phyloP scores from a whole-genome alignment of 2,888 invertebrate genomes.

The Drosophila quinaria region DNA sequence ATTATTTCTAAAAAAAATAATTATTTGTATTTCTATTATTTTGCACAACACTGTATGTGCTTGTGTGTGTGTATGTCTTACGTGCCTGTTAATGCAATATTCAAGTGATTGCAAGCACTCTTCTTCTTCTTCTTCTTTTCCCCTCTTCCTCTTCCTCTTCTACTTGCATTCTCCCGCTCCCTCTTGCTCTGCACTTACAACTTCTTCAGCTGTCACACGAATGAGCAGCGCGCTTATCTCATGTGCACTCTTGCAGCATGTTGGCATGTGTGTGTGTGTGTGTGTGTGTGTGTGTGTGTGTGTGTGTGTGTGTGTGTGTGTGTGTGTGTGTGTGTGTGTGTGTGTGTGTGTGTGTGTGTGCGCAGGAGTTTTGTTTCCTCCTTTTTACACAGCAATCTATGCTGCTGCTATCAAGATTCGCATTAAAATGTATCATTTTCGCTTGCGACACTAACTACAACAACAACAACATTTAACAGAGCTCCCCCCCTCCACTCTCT shows the following conservation, averaged over 20 bases:
- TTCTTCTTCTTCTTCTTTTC: slow-evolving; percentile 20
- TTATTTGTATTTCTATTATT: slow-evolving; percentile 2
- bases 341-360: slow-evolving; percentile 47
- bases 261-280: slow-evolving; percentile 24
- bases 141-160: background rate
- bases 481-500: slow-evolving; percentile 1
- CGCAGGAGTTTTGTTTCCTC: slow-evolving; percentile 80
- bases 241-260: slow-evolving; percentile 63
- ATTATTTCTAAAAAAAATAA: no score
- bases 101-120: slow-evolving; percentile 82
- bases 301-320: slow-evolving; percentile 28
- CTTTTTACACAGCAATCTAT: slow-evolving; percentile 77
- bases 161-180: background rate
- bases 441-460: slow-evolving; percentile 67
- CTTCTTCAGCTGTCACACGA: slow-evolving; percentile 77
- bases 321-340: slow-evolving; percentile 52
- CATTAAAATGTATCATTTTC: slow-evolving; percentile 85
- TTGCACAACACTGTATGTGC: slow-evolving; percentile 9
- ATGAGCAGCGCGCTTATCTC: slow-evolving; percentile 78
- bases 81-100: slow-evolving; percentile 83
- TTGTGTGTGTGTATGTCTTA: slow-evolving; percentile 49
- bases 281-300: slow-evolving; percentile 43
- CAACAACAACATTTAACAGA: slow-evolving; percentile 36
- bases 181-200: slow-evolving; percentile 56
- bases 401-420: slow-evolving; percentile 84